A percentile compares a stretch with the other conserved stretches of the same genome.
phyloP scores from a whole-genome alignment of 2,113 vertebrate genomes.

The Callithrix jacchus region DNA sequence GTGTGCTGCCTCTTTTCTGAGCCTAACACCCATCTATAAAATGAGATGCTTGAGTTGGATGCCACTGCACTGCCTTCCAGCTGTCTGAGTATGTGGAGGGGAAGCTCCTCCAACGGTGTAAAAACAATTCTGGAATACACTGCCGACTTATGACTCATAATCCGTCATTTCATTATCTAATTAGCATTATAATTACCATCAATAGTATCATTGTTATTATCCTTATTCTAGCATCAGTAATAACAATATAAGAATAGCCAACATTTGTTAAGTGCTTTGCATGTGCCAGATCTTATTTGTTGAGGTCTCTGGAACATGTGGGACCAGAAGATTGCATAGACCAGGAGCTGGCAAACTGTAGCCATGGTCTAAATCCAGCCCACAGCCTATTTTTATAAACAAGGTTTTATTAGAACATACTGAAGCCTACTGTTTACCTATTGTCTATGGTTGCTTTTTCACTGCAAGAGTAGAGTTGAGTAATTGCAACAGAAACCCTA shows the following conservation, averaged over 20 bases:
- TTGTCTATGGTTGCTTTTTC: background rate
- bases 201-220: background rate
- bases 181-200: background rate
- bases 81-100: background rate
- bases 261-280: background rate
- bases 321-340: background rate
- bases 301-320: background rate
- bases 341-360: background rate
- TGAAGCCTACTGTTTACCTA: background rate
- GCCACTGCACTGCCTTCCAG: background rate
- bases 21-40: background rate
- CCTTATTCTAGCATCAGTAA: background rate
- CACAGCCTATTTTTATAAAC: background rate
- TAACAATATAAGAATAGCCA: background rate
- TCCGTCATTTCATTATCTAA: background rate
- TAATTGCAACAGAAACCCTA: background rate
- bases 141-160: background rate
- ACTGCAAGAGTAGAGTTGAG: background rate
- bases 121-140: background rate
- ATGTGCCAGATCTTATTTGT: background rate
- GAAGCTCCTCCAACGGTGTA: background rate
- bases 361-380: background rate
- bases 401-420: constrained; percentile 11
- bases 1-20: background rate
- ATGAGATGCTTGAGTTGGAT: background rate